A percentile compares a stretch with the other conserved stretches of the same genome.
Evolutionary conservation across 2,113 vertebrate species (phyloP).

Genomic region (Eolophus roseicapilla): DNA sequence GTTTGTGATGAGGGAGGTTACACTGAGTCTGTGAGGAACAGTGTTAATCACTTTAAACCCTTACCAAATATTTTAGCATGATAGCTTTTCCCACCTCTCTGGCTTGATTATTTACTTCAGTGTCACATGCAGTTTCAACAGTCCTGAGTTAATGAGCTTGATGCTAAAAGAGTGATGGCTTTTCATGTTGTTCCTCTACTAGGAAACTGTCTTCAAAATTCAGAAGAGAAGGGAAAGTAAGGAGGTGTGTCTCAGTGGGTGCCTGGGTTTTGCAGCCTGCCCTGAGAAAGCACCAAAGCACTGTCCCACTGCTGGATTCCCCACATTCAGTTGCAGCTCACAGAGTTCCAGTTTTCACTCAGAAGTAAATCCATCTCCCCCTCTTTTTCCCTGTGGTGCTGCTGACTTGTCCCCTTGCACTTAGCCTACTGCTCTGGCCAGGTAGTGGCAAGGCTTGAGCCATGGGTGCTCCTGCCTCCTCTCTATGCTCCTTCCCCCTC

Average conservation of each 20-base stretch:
- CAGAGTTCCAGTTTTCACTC: not conserved
- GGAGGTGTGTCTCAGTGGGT: not conserved
- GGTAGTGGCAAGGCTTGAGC: not conserved
- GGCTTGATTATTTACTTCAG: not conserved
- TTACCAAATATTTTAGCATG: not conserved
- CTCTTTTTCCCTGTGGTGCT: not conserved
- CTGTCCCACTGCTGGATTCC: not conserved
- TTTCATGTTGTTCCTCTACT: not conserved
- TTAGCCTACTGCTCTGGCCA: not conserved
- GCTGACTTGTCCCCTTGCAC: not conserved
- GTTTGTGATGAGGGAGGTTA: not conserved
- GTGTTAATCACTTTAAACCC: not conserved
- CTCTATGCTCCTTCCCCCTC: not conserved
- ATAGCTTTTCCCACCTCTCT: not conserved
- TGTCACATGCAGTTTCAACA: not conserved
- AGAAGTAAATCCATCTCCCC: not conserved
- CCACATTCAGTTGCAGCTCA: not conserved
- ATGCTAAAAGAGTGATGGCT: not conserved
- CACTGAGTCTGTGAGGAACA: not conserved
- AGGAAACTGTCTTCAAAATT: not conserved
- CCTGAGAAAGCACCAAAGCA: not conserved
- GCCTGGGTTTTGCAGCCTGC: not conserved
- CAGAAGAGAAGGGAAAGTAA: not conserved
- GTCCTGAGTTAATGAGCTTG: not conserved
- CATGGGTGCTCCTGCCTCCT: not conserved